Evolutionary conservation across 2,113 vertebrate species (phyloP).

Genomic region (Benitochromis conjunctus): DNA sequence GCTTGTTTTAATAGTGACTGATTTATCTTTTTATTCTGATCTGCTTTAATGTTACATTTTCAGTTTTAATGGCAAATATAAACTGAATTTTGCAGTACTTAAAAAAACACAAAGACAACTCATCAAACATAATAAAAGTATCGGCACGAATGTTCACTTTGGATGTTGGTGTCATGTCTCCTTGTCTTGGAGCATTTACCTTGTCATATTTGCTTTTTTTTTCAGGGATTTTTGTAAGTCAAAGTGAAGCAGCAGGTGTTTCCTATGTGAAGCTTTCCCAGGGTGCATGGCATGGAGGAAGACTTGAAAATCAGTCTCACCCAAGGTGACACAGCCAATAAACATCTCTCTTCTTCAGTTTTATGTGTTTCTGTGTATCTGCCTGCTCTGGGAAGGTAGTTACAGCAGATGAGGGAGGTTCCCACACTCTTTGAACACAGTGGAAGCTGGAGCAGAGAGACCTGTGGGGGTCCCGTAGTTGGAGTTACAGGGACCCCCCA

Average conservation of each 20-base stretch:
- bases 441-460: constrained; percentile 20
- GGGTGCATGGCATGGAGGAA: not conserved
- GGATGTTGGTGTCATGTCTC: not conserved
- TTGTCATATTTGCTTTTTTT: not conserved
- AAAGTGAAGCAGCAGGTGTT: not conserved
- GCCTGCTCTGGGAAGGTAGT: constrained; percentile 10
- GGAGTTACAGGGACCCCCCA: constrained; percentile 25
- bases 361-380: constrained; percentile 20
- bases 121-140: not conserved
- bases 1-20: not conserved
- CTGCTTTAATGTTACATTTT: not conserved
- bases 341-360: constrained; percentile 18
- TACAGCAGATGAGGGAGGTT: constrained; percentile 26
- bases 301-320: constrained; percentile 20
- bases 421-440: constrained; percentile 51
- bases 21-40: not conserved
- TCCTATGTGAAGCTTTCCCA: constrained; percentile 14
- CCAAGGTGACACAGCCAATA: constrained; percentile 38
- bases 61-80: not conserved
- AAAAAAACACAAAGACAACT: not conserved
- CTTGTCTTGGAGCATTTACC: not conserved
- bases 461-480: constrained; percentile 8
- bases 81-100: not conserved
- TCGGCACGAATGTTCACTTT: not conserved
- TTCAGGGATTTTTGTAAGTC: not conserved